A percentile compares a stretch with the other conserved stretches of the same genome.
These are phyloP conservation scores for Apamea anceps DNA, from an alignment of 2,888 invertebrate genomes.

Conservation along the genomic window DNA sequence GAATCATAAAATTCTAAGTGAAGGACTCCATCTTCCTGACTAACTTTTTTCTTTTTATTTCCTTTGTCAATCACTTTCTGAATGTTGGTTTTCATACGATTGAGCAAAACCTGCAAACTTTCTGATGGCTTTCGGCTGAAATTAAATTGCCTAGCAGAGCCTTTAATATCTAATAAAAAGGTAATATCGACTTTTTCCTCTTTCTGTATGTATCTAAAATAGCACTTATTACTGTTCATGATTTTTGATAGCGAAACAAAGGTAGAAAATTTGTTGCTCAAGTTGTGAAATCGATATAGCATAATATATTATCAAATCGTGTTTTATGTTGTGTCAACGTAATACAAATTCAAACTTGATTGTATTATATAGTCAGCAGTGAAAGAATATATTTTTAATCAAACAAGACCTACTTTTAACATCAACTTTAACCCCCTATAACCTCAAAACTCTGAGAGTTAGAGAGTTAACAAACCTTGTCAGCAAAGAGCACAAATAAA, in stretches of 20 bases:
- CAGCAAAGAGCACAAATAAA: no score
- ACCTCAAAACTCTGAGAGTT: slow-evolving; percentile 2
- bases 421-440: not conserved
- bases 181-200: slow-evolving; percentile 84
- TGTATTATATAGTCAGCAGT: not conserved
- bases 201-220: slow-evolving; percentile 79
- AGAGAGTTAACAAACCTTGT: no score
- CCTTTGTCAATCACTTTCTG: slow-evolving; percentile 90
- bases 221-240: slow-evolving; percentile 84
- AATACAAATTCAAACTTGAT: not conserved
- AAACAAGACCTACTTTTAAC: not conserved
- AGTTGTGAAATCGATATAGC: slow-evolving; percentile 67
- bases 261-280: slow-evolving; percentile 71
- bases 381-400: not conserved
- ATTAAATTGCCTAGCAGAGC: slow-evolving; percentile 91
- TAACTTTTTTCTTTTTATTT: slow-evolving; percentile 78
- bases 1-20: slow-evolving; percentile 74
- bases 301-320: slow-evolving; percentile 55
- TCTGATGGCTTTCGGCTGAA: slow-evolving; percentile 92
- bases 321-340: not conserved
- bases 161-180: slow-evolving; percentile 82
- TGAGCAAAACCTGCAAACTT: slow-evolving; percentile 90
- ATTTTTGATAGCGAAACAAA: slow-evolving; percentile 76
- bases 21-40: slow-evolving; percentile 60
- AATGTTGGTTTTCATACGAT: slow-evolving; percentile 92